Conservation (phyloP, 2,888 invertebrate genomes). For the Phlogophora meticulosa region DNA sequence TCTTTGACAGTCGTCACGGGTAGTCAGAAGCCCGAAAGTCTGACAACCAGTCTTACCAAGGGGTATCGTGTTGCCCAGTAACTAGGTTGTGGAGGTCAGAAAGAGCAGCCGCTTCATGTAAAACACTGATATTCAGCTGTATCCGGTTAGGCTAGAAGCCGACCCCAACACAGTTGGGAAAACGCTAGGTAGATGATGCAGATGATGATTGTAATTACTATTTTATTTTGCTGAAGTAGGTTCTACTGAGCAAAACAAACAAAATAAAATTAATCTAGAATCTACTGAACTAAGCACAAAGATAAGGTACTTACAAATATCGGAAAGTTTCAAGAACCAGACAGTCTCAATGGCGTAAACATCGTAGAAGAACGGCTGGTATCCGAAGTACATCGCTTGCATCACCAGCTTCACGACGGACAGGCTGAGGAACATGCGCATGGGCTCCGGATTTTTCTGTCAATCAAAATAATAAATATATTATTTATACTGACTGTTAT, state of each 20-base stretch:
- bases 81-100: too few relatives aligned
- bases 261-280: not conserved
- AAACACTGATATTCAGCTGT: too few relatives aligned
- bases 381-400: slow-evolving; percentile 78
- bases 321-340: slow-evolving; percentile 77
- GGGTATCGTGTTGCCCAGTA: too few relatives aligned
- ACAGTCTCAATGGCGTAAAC: slow-evolving; percentile 67
- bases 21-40: too few relatives aligned
- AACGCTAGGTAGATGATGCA: too few relatives aligned
- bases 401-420: slow-evolving; percentile 78
- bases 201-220: too few relatives aligned
- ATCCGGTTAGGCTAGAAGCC: too few relatives aligned
- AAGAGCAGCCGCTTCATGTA: too few relatives aligned
- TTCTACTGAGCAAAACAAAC: not conserved
- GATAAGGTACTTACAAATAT: slow-evolving; percentile 79
- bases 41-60: too few relatives aligned
- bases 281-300: not conserved
- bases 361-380: slow-evolving; percentile 71
- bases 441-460: slow-evolving; percentile 79
- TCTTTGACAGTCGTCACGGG: too few relatives aligned
- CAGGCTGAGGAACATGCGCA: slow-evolving; percentile 80
- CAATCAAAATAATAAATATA: slow-evolving; percentile 35
- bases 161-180: too few relatives aligned
- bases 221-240: not conserved
- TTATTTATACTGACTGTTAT: too few relatives aligned